A percentile compares a stretch with the other conserved stretches of the same genome.
phyloP scores from a whole-genome alignment of 1,140 invertebrate species.

The Drosophila neocordata region DNA sequence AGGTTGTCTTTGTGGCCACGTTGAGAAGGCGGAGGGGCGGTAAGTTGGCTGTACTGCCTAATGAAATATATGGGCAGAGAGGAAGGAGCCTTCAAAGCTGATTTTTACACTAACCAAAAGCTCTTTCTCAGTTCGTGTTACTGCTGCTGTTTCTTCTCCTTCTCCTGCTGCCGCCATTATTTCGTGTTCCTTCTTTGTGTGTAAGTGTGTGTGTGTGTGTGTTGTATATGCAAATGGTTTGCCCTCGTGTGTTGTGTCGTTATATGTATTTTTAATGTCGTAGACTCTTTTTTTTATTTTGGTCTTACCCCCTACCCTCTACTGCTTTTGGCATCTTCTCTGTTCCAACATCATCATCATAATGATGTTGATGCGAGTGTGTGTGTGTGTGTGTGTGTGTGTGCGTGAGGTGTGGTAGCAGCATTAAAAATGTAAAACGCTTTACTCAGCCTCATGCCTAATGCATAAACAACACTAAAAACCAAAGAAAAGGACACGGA shows the following conservation, averaged over 20 bases:
- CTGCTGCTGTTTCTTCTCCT: not conserved
- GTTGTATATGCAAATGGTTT: slow-evolving; percentile 34
- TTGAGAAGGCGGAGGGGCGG: slow-evolving; percentile 18
- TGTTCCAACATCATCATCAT: not conserved
- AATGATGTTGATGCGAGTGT: not conserved
- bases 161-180: not conserved
- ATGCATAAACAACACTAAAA: slow-evolving; percentile 55
- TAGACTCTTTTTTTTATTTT: slow-evolving; percentile 9
- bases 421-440: slow-evolving; percentile 75
- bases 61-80: slow-evolving; percentile 56
- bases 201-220: not conserved
- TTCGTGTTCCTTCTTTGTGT: not conserved
- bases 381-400: not conserved
- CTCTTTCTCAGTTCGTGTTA: not conserved
- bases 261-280: slow-evolving; percentile 61
- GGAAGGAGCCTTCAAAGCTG: slow-evolving; percentile 48
- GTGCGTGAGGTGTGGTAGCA: slow-evolving; percentile 17
- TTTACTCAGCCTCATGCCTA: slow-evolving; percentile 72
- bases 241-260: slow-evolving; percentile 35
- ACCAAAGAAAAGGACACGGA: not conserved
- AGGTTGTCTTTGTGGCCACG: slow-evolving; percentile 6
- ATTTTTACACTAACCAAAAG: slow-evolving; percentile 39
- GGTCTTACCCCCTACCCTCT: not conserved
- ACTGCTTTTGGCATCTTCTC: not conserved
- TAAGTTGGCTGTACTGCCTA: slow-evolving; percentile 13